phyloP scores from a whole-genome alignment of 2,113 vertebrate genomes.

The Balaenoptera acutorostrata region DNA sequence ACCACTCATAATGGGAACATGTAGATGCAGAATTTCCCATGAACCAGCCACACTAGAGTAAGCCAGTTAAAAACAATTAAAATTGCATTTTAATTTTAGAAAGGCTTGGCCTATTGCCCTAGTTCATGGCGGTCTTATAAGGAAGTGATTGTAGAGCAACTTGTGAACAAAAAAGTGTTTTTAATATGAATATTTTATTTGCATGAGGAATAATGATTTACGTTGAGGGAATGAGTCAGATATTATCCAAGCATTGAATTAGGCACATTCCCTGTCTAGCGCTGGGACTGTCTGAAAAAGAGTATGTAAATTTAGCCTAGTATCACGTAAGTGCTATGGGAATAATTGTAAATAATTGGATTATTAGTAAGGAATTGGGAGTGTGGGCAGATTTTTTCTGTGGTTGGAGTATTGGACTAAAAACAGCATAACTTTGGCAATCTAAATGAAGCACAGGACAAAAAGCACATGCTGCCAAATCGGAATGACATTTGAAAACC shows the following conservation, averaged over 20 bases:
- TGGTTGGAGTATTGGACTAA: constrained; percentile 38
- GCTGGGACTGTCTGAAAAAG: not conserved
- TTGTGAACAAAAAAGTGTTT: constrained; percentile 41
- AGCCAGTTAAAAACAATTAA: constrained; percentile 39
- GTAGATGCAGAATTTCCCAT: constrained; percentile 38
- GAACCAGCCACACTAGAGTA: not conserved
- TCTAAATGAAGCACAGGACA: constrained; percentile 9
- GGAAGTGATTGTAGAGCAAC: constrained; percentile 35
- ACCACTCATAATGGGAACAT: constrained; percentile 34
- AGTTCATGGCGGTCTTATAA: constrained; percentile 32
- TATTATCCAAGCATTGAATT: constrained; percentile 15
- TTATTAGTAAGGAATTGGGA: constrained; percentile 51
- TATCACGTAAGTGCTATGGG: constrained; percentile 43
- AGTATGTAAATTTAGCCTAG: constrained; percentile 39
- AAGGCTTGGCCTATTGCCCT: not conserved
- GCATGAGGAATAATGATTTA: constrained; percentile 44
- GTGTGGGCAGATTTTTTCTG: constrained; percentile 27
- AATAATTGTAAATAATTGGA: constrained; percentile 61
- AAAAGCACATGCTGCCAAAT: constrained; percentile 26
- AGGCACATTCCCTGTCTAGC: constrained; percentile 22
- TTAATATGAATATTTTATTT: constrained; percentile 54
- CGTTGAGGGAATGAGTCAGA: not conserved
- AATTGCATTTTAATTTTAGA: constrained; percentile 47
- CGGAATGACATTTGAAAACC: constrained; percentile 54
- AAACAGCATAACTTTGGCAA: constrained; percentile 35